Conservation (phyloP, 2,797 vertebrate genomes). For the Lemur catta region DNA sequence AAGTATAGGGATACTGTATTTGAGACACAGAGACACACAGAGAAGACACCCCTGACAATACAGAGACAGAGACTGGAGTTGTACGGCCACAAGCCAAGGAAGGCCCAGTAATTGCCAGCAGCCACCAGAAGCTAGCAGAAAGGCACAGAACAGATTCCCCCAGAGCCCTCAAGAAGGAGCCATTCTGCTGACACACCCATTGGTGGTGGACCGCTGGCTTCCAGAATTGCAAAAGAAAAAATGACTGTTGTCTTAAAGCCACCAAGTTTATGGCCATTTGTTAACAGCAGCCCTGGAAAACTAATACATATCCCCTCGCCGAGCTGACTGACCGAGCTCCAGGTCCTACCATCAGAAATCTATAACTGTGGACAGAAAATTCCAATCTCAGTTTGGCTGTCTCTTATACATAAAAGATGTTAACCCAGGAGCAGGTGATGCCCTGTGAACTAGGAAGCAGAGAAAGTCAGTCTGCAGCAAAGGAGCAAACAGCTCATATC, state of each 20-base stretch:
- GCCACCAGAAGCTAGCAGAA: neutral
- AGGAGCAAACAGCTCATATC: neutral
- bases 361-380: neutral
- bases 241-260: neutral
- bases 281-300: neutral
- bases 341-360: neutral
- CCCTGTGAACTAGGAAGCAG: neutral
- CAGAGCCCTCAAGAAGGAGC: neutral
- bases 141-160: neutral
- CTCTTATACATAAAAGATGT: neutral
- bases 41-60: neutral
- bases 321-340: neutral
- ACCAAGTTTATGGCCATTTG: neutral
- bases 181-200: neutral
- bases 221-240: neutral
- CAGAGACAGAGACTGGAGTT: neutral
- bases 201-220: neutral
- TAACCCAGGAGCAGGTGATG: neutral
- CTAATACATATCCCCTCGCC: neutral
- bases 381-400: neutral
- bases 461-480: neutral
- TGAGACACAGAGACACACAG: neutral
- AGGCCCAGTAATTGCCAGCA: neutral
- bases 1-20: neutral
- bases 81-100: neutral